Evolutionary conservation across 1,140 invertebrate genomes (phyloP), one percentile per base, ranked within the genome.

Genomic region (Drepana arcuata): DNA sequence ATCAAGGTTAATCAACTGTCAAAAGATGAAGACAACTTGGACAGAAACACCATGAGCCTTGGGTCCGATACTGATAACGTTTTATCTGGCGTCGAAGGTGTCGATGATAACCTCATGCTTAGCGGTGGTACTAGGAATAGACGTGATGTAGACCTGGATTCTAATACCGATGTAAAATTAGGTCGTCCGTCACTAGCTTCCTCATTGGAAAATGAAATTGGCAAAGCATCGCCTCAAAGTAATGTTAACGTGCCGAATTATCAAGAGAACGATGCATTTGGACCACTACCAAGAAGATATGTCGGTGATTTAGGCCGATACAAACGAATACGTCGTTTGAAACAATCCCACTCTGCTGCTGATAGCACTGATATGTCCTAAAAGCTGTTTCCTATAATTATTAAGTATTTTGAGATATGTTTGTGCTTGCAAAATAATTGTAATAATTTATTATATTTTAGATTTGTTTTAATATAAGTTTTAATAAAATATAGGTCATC

Each of bases 71-170:
- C 68, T 1, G 72, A 78, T 37, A 58, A 37, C 28, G 54, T 73
- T 7, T 27, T 78, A 16, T 69, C 72, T 9, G 64, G 65, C 4
- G 49, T 66, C 13, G 68, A 75, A 52, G 65, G 61, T 13, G 52
- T 69, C n/a, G 66, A 74, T 27, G 69, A 78, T 15, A 75, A 73
- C 48, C 39, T 78, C 15, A 75, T 72, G 71, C 68, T 51, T 25
- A 73, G 53, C 35, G 55, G 56, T 30, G 56, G 40, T 9, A 14
- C 36, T 7, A 49, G 65, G 9, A 70, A 65, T 10, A 62, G 48
- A 34, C 57, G 63, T n/a, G 41, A 34, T 15, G 24, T 26, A 16
- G 44, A 54, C 10, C 41, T 45, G 3, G 38, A 32, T 11, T 26
- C 33, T 18, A 41, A 55, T 33, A 32, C 29, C n/a, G 41, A 37